Conservation (phyloP, 2,888 invertebrate genomes). For the Sphaeridia pumilis region DNA sequence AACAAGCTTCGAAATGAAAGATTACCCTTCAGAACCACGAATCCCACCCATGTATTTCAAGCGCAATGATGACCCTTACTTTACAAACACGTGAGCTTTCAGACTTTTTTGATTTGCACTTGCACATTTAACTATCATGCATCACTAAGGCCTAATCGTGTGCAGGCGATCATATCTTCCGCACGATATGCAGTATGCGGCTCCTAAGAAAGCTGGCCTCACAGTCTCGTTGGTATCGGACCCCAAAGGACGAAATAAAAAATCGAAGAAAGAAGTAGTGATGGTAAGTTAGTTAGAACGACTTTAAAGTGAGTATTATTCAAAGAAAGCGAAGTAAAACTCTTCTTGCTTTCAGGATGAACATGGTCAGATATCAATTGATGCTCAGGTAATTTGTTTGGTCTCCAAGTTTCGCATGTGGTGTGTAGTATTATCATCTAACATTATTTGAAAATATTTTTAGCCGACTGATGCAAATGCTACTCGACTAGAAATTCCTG, state of each 20-base stretch:
- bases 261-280: constrained; percentile 15
- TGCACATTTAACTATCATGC: background rate
- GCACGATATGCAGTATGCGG: constrained; percentile 55
- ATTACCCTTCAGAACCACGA: constrained; percentile 71
- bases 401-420: background rate
- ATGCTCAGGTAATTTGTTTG: constrained; percentile 25
- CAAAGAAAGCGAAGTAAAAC: too few relatives aligned
- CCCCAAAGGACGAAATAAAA: constrained; percentile 13
- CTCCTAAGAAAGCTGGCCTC: constrained; percentile 41
- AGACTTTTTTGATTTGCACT: background rate
- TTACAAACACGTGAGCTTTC: constrained; percentile 56
- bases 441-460: constrained; percentile 3
- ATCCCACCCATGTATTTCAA: constrained; percentile 86
- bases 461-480: constrained; percentile 70
- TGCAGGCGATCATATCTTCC: constrained; percentile 53
- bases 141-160: constrained; percentile 1
- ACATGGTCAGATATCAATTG: constrained; percentile 34
- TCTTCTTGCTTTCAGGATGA: constrained; percentile 22
- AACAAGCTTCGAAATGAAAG: constrained; percentile 75
- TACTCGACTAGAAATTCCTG: constrained; percentile 63
- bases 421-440: background rate
- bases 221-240: constrained; percentile 35
- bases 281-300: constrained; percentile 11
- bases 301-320: too few relatives aligned
- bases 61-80: constrained; percentile 49